Evolutionary conservation across 2,888 invertebrate genomes (phyloP), one percentile per base, ranked within the genome.

Genomic region (Allophyes oxyacanthae): DNA sequence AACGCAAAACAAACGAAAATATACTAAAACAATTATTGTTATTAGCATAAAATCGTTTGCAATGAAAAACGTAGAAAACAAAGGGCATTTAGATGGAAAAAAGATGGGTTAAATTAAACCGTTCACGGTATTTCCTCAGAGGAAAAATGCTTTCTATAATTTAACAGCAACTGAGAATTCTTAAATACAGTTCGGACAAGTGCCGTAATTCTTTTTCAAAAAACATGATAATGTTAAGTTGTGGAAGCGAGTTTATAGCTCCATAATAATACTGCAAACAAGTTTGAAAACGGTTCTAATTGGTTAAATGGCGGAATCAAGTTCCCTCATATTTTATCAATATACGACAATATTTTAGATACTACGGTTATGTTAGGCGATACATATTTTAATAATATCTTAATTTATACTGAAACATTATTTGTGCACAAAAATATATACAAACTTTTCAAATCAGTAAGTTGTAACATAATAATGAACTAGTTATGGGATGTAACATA

Each of bases 61-160:
- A 32, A 57, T 58, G 38, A 61, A 67, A 56, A 71, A 42, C 28
- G 25, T 49, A 14, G 10, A 43, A 55, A 72, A 65, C 43, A 56
- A 68, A 46, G 40, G 61, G 46, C 46, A 53, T 64, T 69, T 36
- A 53, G 56, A 64, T 60, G 50, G 32, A 56, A 61, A 51, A 63
- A 65, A 52, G 48, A 65, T 62, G 50, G 53, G 65, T 72, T 62
- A 43, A 72, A 71, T 61, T 30, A 49, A 56, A 72, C 48, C 48
- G 51, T 69, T 65, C 42, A 48, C 55, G 6, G 52, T 69, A 48
- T 52, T 69, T 38, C 45, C 43, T 62, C 69, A 65, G 40, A 62
- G 62, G 69, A 59, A 62, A 70, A 72, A 72, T 65, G 58, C 44
- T 72, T 63, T 58, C 57, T 62, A 59, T 69, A 59, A 72, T 61